phyloP scores from a whole-genome alignment of 2,797 vertebrate genomes.

The Neopelma chrysocephalum region DNA sequence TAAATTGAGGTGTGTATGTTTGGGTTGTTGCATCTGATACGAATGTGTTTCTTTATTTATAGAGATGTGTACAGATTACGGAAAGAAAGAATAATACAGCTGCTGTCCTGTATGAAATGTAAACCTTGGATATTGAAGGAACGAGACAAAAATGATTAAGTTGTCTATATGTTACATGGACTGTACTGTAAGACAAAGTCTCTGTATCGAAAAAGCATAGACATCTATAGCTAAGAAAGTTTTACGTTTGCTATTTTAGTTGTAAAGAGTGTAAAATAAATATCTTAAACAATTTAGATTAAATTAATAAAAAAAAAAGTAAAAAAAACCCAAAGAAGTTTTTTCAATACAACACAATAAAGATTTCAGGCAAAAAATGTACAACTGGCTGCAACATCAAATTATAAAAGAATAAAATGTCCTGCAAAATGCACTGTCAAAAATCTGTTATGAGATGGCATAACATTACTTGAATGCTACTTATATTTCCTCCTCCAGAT shows the following conservation, averaged over 20 bases:
- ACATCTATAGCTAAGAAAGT: background rate
- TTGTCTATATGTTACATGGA: background rate
- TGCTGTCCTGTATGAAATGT: background rate
- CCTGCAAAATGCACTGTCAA: background rate
- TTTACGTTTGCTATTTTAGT: background rate
- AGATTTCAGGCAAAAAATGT: background rate
- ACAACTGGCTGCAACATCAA: background rate
- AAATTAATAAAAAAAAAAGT: background rate
- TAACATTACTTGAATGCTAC: background rate
- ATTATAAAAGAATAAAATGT: background rate
- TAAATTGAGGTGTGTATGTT: background rate
- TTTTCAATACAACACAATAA: background rate
- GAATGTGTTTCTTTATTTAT: background rate
- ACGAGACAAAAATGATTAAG: background rate
- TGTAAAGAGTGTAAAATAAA: background rate
- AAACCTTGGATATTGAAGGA: background rate
- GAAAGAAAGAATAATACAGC: background rate
- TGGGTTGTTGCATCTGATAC: background rate
- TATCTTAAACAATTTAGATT: background rate
- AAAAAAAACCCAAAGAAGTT: background rate
- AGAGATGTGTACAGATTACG: background rate
- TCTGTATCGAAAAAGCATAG: background rate
- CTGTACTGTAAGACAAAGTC: background rate
- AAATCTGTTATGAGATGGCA: background rate
- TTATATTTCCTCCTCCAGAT: background rate